Conservation (phyloP, 2,797 vertebrate genomes). For the Propithecus deckenii region DNA sequence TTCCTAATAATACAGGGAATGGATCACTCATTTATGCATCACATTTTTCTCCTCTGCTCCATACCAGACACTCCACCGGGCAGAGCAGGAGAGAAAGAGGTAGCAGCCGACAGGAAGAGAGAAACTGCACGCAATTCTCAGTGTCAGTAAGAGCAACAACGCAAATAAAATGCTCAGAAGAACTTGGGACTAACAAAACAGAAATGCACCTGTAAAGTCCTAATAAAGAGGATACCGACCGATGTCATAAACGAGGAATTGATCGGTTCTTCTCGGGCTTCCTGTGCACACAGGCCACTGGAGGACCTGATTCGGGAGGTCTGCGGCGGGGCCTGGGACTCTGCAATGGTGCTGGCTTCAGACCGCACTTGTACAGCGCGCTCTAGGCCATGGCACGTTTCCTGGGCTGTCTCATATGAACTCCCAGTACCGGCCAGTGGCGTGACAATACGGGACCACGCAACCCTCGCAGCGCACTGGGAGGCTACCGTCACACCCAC, state of each 20-base stretch:
- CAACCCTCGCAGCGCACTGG: too few relatives aligned
- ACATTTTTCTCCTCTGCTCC: neutral
- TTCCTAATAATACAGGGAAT: neutral
- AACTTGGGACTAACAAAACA: neutral
- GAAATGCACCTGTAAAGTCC: neutral
- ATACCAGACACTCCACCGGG: neutral
- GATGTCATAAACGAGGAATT: neutral
- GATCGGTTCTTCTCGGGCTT: neutral
- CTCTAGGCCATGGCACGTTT: neutral
- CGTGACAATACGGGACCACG: accelerated
- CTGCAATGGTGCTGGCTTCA: accelerated
- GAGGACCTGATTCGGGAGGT: neutral
- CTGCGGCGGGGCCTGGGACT: neutral
- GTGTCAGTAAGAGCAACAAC: neutral
- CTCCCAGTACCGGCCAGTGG: too few relatives aligned
- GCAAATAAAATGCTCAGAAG: neutral
- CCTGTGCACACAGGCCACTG: neutral
- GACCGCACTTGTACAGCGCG: neutral
- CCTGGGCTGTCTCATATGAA: neutral
- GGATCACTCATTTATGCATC: neutral
- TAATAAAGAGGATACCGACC: neutral
- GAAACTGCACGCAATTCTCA: neutral
- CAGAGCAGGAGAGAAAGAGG: neutral
- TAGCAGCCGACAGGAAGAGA: neutral
- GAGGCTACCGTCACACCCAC: accelerated